Conservation (phyloP, 2,888 invertebrate genomes). For the Troilus luridus region DNA sequence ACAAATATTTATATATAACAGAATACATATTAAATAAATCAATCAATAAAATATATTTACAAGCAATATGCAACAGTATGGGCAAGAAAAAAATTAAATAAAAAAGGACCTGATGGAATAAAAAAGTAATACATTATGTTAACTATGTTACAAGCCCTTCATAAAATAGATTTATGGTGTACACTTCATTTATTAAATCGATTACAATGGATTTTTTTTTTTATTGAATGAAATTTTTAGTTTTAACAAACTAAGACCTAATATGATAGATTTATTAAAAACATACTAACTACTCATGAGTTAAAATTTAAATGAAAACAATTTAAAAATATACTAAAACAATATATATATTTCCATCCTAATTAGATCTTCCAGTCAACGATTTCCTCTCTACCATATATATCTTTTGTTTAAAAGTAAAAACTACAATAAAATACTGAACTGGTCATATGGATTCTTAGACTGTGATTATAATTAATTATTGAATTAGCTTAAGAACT, state of each 20-base stretch:
- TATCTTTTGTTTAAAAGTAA: too few relatives aligned
- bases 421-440: too few relatives aligned
- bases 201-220: not conserved
- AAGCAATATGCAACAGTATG: not conserved
- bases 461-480: too few relatives aligned
- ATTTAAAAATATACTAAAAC: not conserved
- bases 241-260: not conserved
- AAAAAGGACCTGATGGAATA: not conserved
- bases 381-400: too few relatives aligned
- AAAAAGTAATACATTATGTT: not conserved
- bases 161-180: not conserved
- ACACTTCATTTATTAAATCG: not conserved
- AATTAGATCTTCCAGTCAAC: too few relatives aligned
- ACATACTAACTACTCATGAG: not conserved
- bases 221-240: not conserved
- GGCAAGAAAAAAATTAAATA: not conserved
- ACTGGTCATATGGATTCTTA: too few relatives aligned
- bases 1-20: not conserved
- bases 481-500: too few relatives aligned
- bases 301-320: not conserved
- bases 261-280: not conserved
- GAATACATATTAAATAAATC: not conserved
- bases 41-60: not conserved
- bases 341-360: too few relatives aligned
- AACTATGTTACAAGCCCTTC: slow-evolving; percentile 5